Evolutionary conservation across 2,888 invertebrate genomes (phyloP).

Genomic region (Drosophila mulleri): DNA sequence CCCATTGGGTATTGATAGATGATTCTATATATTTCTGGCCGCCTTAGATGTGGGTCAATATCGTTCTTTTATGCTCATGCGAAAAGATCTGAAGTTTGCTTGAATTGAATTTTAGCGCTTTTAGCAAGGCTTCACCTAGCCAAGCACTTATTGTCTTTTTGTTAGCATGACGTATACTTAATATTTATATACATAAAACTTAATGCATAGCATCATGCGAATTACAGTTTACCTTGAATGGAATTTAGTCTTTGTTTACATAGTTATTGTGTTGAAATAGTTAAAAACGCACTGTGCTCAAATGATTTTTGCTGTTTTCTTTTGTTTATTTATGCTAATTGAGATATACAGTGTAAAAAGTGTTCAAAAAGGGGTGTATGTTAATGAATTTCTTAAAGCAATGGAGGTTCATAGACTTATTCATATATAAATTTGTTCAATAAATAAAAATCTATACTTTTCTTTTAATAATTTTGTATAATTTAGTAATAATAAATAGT

Average conservation of each 20-base stretch:
- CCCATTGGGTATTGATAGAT: neutral
- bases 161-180: conserved; percentile 1
- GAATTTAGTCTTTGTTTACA: neutral
- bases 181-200: neutral
- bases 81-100: neutral
- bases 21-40: neutral
- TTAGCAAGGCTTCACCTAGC: conserved; percentile 12
- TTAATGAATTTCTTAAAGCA: neutral
- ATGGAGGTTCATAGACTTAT: neutral
- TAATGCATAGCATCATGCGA: conserved; percentile 46
- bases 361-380: neutral
- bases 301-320: neutral
- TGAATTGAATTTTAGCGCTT: conserved; percentile 11
- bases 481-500: too few species aligned
- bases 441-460: too few species aligned
- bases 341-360: neutral
- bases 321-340: neutral
- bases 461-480: too few species aligned
- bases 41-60: conserved; percentile 3
- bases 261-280: neutral
- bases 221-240: conserved; percentile 62
- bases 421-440: too few species aligned
- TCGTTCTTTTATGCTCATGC: conserved; percentile 4
- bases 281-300: neutral
- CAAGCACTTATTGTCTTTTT: conserved; percentile 17